A percentile compares a stretch with the other conserved stretches of the same genome.
Evolutionary conservation across 2,888 invertebrate genomes (phyloP).

Genomic region (Drosophila emarginata): DNA sequence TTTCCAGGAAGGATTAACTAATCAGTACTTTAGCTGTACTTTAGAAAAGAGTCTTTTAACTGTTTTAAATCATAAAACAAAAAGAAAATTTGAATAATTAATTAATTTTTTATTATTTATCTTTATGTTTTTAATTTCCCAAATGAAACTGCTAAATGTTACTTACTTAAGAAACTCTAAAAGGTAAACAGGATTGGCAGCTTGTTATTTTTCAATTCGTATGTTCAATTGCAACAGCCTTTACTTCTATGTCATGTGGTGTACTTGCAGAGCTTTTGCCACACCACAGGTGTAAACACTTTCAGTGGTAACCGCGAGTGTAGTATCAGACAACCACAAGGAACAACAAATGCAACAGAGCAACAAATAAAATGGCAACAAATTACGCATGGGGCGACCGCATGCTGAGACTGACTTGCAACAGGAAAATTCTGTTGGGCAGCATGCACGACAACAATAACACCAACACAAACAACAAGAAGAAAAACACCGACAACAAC

Average conservation of each 20-base stretch:
- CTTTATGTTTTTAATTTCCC: too few relatives aligned
- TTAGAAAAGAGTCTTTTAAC: too few relatives aligned
- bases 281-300: neutral
- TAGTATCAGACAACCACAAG: conserved; percentile 15
- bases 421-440: neutral
- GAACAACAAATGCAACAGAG: conserved; percentile 22
- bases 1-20: too few relatives aligned
- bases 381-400: neutral
- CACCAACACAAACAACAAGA: conserved; percentile 3
- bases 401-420: conserved; percentile 3
- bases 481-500: conserved; percentile 24
- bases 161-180: neutral
- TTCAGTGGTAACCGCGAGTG: neutral
- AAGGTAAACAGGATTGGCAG: neutral
- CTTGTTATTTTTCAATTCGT: neutral
- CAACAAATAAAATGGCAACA: conserved; percentile 15
- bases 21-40: too few relatives aligned
- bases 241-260: neutral
- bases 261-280: neutral
- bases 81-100: too few relatives aligned
- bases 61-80: too few relatives aligned
- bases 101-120: too few relatives aligned
- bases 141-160: too few relatives aligned
- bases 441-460: neutral
- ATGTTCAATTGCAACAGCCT: neutral